Base-by-base conservation (phyloP, 2,797 vertebrate species). In the Lates japonicus region DNA sequence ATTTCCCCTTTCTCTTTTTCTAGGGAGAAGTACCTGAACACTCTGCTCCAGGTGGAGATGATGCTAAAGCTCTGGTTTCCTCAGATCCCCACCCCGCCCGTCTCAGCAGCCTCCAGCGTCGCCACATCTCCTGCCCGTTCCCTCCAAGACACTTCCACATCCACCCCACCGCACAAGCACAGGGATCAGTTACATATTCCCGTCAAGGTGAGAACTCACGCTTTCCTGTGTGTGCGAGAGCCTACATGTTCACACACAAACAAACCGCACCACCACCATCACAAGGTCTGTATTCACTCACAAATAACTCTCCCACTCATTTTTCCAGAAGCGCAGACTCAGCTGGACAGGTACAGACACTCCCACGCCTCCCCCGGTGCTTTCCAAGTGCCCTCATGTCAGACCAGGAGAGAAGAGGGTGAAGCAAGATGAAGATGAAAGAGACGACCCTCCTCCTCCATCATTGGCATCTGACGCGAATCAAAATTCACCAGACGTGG, bases 11-110 rank as follows among this genome's bases (percentile, higher is more conserved):
- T 49, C 13, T 16, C 29, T 7, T 51, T 82, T 67, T 73, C 1
- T 74, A 99, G 98, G 7, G 97, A 96, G 70, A 97, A 96, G 65
- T 98, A 98, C 68, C 92, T 98, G 81, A 95, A 95, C 80, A 99
- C 96, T 2, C 90, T 99, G 72, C 94, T 98, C n/a, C 97, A 98
- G 92, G 97, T 99, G 20, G 97, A 99, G 87, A 95, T 93, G 88
- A 98, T 99, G 98, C 87, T 98, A 41, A 97, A 97, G 90, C 87
- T 96, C 49, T 99, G 98, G 97, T 99, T 98, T 88, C 98, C 98
- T 58, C 95, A 96, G 13, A 90, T 98, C 49, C 35, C 88, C 54
- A 76, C 90, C 62, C 93, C 86, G 64, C 78, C 83, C 0, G 86
- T 91, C 11, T 88, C 92, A 1, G 55, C 78, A 2, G 11, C 84